A percentile compares a stretch with the other conserved stretches of the same genome.
Conservation (phyloP, 1,140 invertebrate genomes). For the Pantala flavescens region DNA sequence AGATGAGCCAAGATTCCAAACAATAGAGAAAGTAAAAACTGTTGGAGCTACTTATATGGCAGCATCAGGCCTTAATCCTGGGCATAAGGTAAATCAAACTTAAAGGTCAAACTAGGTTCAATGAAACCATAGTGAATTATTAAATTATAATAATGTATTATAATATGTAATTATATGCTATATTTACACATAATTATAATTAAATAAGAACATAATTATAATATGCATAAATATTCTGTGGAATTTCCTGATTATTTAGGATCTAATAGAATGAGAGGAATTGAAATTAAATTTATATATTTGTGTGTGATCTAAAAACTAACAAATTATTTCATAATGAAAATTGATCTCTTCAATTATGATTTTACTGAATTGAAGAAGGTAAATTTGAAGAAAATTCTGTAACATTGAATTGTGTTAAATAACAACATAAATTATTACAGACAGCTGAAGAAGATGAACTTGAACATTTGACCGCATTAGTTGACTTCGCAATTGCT, state of each 20-base stretch:
- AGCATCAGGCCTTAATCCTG: slow-evolving; percentile 86
- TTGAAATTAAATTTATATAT: too few relatives aligned
- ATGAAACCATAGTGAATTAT: background rate
- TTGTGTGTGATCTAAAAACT: too few relatives aligned
- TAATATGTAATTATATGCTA: background rate
- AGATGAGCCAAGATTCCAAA: slow-evolving; percentile 77
- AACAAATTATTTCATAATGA: too few relatives aligned
- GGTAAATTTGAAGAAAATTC: too few relatives aligned
- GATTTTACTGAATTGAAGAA: too few relatives aligned
- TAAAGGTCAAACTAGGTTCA: background rate
- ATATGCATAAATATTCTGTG: too few relatives aligned
- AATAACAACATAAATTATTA: background rate
- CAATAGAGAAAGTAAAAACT: slow-evolving; percentile 98
- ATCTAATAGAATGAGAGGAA: too few relatives aligned
- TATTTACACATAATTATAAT: too few relatives aligned
- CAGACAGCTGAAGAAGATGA: slow-evolving; percentile 44
- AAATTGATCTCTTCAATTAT: too few relatives aligned
- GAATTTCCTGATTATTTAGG: too few relatives aligned
- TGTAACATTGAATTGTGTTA: too few relatives aligned
- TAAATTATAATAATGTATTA: slow-evolving; percentile 24
- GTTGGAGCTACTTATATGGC: slow-evolving; percentile 97
- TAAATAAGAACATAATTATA: too few relatives aligned
- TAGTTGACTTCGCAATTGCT: slow-evolving; percentile 90
- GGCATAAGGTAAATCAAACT: slow-evolving; percentile 51
- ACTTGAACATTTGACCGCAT: slow-evolving; percentile 59